Evolutionary conservation across 1,140 invertebrate species (phyloP).

Genomic region (Adoxophyes honmai): DNA sequence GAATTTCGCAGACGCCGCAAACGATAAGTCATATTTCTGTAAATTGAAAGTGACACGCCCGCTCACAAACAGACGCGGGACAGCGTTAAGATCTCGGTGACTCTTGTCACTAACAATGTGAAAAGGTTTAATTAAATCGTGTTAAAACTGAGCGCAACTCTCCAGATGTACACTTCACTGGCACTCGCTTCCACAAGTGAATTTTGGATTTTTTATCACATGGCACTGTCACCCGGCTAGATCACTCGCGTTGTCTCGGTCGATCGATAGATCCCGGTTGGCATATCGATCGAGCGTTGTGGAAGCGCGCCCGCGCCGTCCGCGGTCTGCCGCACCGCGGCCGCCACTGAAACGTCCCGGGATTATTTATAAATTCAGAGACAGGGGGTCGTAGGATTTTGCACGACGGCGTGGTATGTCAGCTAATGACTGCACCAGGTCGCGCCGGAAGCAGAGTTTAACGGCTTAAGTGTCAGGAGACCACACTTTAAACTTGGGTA

Average conservation of each 20-base stretch:
- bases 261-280: constrained; percentile 6
- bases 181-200: constrained; percentile 18
- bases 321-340: constrained; percentile 66
- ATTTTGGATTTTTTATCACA: background rate
- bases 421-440: constrained; percentile 55
- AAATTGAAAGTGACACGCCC: constrained; percentile 43
- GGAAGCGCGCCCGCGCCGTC: constrained; percentile 65
- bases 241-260: constrained; percentile 15
- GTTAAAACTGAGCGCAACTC: constrained; percentile 10
- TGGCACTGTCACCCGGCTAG: constrained; percentile 4
- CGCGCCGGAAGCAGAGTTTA: constrained; percentile 51
- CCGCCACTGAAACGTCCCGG: constrained; percentile 64
- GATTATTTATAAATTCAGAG: constrained; percentile 75
- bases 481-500: background rate
- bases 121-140: constrained; percentile 8
- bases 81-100: constrained; percentile 28
- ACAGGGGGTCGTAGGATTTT: constrained; percentile 75
- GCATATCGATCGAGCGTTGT: constrained; percentile 2
- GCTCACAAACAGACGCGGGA: constrained; percentile 33
- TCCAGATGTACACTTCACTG: constrained; percentile 25
- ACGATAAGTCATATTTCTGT: constrained; percentile 40
- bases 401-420: constrained; percentile 62
- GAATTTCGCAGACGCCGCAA: constrained; percentile 34
- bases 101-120: constrained; percentile 1
- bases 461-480: background rate